Conservation (phyloP, 2,797 vertebrate genomes). For the Chloroceryle inda region DNA sequence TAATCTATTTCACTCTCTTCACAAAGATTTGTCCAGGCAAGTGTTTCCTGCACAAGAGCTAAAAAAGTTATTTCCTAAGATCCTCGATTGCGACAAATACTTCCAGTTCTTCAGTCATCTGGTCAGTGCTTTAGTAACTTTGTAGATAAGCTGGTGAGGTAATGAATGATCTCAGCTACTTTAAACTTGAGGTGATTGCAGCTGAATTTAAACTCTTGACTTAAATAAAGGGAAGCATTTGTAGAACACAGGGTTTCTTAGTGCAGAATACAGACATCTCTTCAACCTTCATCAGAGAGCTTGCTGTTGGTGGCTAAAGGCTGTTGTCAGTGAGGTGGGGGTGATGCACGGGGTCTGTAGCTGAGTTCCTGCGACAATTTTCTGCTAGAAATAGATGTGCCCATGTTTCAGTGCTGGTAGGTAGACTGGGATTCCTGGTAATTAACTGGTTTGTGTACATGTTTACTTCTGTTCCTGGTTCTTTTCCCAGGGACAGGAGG, state of each 20-base stretch:
- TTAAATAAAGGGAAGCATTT: background rate
- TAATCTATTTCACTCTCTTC: background rate
- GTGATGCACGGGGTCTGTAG: background rate
- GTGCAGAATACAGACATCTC: background rate
- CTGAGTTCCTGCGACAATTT: background rate
- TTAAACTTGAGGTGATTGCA: background rate
- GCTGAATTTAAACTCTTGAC: background rate
- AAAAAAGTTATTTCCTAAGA: background rate
- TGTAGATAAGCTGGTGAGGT: background rate
- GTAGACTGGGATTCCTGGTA: background rate
- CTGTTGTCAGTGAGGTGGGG: background rate
- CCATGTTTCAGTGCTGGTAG: background rate
- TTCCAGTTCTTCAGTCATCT: background rate
- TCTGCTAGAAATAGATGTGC: background rate
- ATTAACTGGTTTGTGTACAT: background rate
- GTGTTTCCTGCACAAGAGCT: background rate
- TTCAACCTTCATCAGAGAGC: background rate
- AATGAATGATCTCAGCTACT: constrained; percentile 9
- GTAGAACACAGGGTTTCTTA: background rate
- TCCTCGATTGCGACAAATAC: background rate
- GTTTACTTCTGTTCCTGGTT: background rate
- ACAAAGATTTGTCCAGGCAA: background rate
- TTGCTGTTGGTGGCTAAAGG: background rate
- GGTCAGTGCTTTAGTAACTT: background rate
- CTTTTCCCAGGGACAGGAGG: background rate